Base-by-base conservation (phyloP, 2,797 vertebrate species). In the Limnodromus scolopaceus region DNA sequence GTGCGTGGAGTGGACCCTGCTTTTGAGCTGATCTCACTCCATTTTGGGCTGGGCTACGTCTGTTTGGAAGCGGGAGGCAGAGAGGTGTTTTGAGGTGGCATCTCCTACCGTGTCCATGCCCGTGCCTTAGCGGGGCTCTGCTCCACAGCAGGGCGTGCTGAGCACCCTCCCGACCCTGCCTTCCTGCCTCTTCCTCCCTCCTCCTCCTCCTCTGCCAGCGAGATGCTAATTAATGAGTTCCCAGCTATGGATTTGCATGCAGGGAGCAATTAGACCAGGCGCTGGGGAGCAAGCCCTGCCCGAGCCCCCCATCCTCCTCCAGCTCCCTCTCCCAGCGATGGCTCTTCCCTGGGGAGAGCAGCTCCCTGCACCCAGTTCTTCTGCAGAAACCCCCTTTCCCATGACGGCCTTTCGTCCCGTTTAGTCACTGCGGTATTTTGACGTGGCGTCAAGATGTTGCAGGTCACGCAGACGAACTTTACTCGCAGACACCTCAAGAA, bases 321-420 rank as follows among this genome's bases (percentile, higher is more conserved):
- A 34, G 19, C 74, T 84, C 51, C 72, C 1, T 0, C 34, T 87
- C 51, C 39, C 53, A 11, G 0, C 0, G 0, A 20, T 2, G 22
- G 27, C 55, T 77, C 51, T 54, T 69, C 72, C 75, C 53, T 51
- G 43, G 36, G 55, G n/a, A 60, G n/a, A 43, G 9, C 45, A 11
- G 53, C 60, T 75, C 10, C 30, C 57, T 77, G 82, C 58, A 16
- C 87, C 66, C 28, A 6, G 32, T 72, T 1, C 0, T 87, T 95
- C 84, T 2, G 1, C 53, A 46, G 18, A 23, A 75, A 30, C 53
- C 89, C 36, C 2, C 30, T 2, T 2, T 25, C 39, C 61, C 11
- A 10, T 65, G 58, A 28, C 2, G 15, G 55, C 17, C 66, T 91
- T 76, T 64, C 71, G 87, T 95, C 86, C 68, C 64, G 3, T 88